Base-by-base conservation (phyloP, 2,888 invertebrate genomes). In the Apodemia hepburni region DNA sequence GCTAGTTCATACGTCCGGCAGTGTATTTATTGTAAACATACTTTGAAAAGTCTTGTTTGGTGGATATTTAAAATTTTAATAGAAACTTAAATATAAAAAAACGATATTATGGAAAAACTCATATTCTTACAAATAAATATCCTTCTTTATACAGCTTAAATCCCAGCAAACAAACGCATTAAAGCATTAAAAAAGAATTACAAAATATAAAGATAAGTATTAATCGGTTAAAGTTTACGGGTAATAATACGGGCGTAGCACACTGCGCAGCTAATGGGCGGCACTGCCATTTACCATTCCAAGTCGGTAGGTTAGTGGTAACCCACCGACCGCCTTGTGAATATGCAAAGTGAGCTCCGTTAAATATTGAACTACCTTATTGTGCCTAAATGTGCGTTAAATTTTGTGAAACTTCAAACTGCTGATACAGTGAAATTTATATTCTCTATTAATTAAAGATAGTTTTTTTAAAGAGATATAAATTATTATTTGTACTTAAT, bases 261-360 rank as follows among this genome's bases (percentile, higher is more conserved):
- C 38, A 38, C 12, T 45, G 58, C 58, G 45, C 68, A 70, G 74
- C 73, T 84, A 83, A 85, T 83, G 76, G 38, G 74, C 73, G 73
- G 75, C 77, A 86, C 86, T 86, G 84, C 84, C 80, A 85, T 85
- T 84, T 86, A 84, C 84, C 80, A 85, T 85, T 84, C 82, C 73
- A 74, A 78, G 81, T 77, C 78, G 78, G 79, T 77, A 80, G 80
- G 79, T 77, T 79, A 75, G 76, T 77, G 78, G 76, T 75, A 73
- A 71, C 75, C 78, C 76, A 73, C 78, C 78, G 75, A 77, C 81
- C 83, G 75, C 83, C 84, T 82, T 80, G 77, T 87, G 82, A 84
- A 85, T 87, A 87, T 87, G 85, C 85, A 85, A 84, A 85, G 80
- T 78, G 82, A 77, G 75, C 80, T 75, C 77, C 77, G 79, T 81